Evolutionary conservation across 2,797 vertebrate species (phyloP).

Genomic region (Sphenopsis melanotis): DNA sequence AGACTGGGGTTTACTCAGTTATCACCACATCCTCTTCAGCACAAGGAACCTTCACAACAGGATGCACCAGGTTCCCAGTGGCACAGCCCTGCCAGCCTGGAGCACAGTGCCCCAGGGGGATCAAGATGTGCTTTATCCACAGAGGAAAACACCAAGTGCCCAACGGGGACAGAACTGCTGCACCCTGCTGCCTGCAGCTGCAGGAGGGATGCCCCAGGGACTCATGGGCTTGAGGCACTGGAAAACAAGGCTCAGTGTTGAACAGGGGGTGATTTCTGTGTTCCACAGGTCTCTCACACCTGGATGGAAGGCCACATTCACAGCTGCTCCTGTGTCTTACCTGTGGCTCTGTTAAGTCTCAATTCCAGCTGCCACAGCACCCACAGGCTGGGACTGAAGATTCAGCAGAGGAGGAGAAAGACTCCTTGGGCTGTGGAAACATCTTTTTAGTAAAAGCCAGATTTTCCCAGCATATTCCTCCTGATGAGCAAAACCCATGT

Average conservation of each 20-base stretch:
- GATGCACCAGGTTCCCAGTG: not conserved
- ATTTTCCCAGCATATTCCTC: not conserved
- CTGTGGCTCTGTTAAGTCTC: not conserved
- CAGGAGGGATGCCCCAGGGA: not conserved
- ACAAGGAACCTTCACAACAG: not conserved
- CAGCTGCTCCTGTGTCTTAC: not conserved
- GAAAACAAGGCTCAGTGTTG: not conserved
- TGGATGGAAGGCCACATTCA: not conserved
- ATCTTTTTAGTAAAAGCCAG: not conserved
- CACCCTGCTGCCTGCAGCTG: not conserved
- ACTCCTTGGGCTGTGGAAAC: not conserved
- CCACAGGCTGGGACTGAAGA: not conserved
- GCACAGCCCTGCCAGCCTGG: not conserved
- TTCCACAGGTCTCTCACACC: not conserved
- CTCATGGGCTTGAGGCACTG: not conserved
- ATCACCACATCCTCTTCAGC: not conserved
- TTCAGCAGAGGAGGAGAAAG: not conserved
- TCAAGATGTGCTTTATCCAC: not conserved
- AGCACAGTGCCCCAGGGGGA: not conserved
- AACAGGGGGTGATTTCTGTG: fast-evolving
- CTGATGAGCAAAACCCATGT: not conserved
- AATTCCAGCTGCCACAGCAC: not conserved
- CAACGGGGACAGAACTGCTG: no score
- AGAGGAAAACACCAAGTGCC: not conserved
- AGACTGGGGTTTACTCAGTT: not conserved